Evolutionary conservation across 2,797 vertebrate genomes (phyloP).

Genomic region (Bryconaethiops microstoma): DNA sequence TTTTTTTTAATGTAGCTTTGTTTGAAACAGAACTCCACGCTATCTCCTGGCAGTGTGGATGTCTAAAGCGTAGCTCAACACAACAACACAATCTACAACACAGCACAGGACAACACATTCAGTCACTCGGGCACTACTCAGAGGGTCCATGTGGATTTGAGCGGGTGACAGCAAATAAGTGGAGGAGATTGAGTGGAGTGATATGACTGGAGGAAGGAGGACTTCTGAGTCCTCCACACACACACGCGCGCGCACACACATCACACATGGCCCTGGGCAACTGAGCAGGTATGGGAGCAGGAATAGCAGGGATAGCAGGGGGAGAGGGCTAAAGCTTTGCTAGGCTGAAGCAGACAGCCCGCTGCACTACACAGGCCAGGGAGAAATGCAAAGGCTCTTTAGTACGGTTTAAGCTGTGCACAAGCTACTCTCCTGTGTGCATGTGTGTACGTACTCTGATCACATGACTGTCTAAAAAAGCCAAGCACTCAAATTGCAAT

Average conservation of each 20-base stretch:
- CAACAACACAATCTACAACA: conserved; percentile 50
- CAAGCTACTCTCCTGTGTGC: neutral
- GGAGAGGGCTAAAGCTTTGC: conserved; percentile 60
- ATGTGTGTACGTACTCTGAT: neutral
- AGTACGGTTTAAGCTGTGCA: conserved; percentile 1
- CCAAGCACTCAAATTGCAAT: neutral
- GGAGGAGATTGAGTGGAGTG: neutral
- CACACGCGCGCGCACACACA: conserved; percentile 32
- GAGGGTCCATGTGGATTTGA: neutral
- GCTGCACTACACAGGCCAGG: conserved; percentile 14
- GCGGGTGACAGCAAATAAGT: conserved; percentile 6
- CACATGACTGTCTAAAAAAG: neutral
- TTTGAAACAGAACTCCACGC: conserved; percentile 61
- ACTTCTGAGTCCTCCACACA: neutral
- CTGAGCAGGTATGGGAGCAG: conserved; percentile 79
- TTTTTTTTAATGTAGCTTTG: neutral
- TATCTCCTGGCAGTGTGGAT: conserved; percentile 60
- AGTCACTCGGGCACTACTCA: conserved; percentile 12
- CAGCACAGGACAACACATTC: conserved; percentile 39
- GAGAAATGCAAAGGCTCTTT: conserved; percentile 17
- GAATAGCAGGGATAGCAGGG: conserved; percentile 56
- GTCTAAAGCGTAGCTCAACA: conserved; percentile 30
- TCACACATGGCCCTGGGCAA: conserved; percentile 65
- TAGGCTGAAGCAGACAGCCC: conserved; percentile 44
- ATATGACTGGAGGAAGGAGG: neutral